These are phyloP conservation scores for Monarcha castaneiventris DNA, from an alignment of 2,113 vertebrate species.

Conservation along the genomic window DNA sequence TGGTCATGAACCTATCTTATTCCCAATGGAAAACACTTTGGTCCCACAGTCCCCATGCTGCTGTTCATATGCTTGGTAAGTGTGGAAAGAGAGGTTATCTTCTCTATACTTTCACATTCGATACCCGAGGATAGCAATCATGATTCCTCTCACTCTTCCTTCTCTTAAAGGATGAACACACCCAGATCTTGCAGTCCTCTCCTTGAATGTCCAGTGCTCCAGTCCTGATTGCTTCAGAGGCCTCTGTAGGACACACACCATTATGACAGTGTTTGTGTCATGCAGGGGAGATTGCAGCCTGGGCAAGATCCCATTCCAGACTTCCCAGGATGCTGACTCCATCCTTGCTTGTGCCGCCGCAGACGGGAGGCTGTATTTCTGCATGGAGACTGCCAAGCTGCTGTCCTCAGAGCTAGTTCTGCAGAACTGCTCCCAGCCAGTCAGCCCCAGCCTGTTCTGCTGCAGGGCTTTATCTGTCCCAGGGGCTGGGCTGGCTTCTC, in stretches of 20 bases:
- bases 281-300: neutral
- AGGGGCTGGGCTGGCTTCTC: accelerated
- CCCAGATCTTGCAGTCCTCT: accelerated
- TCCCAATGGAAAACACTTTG: neutral
- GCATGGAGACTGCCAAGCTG: accelerated
- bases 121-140: neutral
- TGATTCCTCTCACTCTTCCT: neutral
- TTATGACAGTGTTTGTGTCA: accelerated
- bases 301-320: neutral
- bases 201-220: neutral
- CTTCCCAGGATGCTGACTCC: neutral
- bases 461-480: neutral
- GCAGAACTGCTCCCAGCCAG: neutral
- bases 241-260: accelerated
- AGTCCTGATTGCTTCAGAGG: neutral
- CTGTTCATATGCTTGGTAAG: neutral
- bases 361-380: accelerated
- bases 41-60: neutral
- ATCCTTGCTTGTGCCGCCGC: accelerated
- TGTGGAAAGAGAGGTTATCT: neutral
- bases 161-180: neutral
- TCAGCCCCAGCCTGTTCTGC: accelerated
- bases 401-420: neutral
- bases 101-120: neutral
- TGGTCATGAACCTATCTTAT: neutral